Percentiles rank a stretch among this genome's conserved stretches.
Conservation (phyloP, 1,140 invertebrate genomes). For the Macrostomum lignano region DNA sequence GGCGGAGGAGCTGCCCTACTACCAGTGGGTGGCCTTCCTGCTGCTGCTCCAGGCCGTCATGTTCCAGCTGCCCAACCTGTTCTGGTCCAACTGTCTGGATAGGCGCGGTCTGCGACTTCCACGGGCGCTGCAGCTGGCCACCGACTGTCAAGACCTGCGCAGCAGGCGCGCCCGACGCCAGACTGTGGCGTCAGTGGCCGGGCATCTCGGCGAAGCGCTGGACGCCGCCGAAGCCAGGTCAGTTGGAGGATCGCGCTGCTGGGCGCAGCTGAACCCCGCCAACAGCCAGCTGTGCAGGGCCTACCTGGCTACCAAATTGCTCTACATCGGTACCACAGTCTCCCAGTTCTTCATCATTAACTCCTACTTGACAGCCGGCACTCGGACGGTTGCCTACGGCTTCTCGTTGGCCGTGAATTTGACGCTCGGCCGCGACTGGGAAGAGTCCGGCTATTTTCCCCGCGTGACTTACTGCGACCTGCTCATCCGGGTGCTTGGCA, state of each 20-base stretch:
- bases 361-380: conserved; percentile 29
- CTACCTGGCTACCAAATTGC: conserved; percentile 29
- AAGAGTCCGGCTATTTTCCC: conserved; percentile 23
- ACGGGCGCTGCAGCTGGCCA: conserved; percentile 9
- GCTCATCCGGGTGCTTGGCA: conserved; percentile 23
- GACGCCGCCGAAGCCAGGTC: too few species aligned
- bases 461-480: conserved; percentile 29
- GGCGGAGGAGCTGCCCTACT: too few species aligned
- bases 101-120: conserved; percentile 12
- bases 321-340: conserved; percentile 29
- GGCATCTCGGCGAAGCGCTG: too few species aligned
- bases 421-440: conserved; percentile 14
- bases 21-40: too few species aligned
- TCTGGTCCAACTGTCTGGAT: conserved; percentile 12
- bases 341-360: conserved; percentile 30
- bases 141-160: too few species aligned
- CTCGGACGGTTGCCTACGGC: conserved; percentile 29
- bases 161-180: too few species aligned
- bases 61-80: too few species aligned
- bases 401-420: conserved; percentile 18
- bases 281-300: too few species aligned
- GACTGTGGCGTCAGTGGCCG: too few species aligned
- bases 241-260: too few species aligned
- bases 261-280: too few species aligned
- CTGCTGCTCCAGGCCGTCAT: too few species aligned